Percentiles rank a stretch among this genome's conserved stretches.
These are phyloP conservation scores for Siniperca chuatsi DNA, from an alignment of 2,113 vertebrate genomes.

Conservation along the genomic window DNA sequence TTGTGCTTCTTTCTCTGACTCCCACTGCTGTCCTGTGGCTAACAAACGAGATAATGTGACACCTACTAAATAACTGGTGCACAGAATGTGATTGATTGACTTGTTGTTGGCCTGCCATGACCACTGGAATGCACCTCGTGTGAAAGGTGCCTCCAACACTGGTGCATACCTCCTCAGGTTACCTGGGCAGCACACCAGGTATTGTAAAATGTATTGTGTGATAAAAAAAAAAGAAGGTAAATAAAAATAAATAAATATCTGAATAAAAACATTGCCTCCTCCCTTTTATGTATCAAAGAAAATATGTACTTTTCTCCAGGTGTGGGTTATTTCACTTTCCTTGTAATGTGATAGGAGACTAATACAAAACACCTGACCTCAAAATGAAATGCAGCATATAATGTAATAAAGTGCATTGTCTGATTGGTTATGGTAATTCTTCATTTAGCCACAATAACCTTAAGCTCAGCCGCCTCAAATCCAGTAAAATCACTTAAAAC, in stretches of 20 bases:
- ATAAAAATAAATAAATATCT: slow-evolving; percentile 16
- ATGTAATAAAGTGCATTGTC: slow-evolving; percentile 81
- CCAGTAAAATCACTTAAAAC: slow-evolving; percentile 78
- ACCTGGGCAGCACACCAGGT: slow-evolving; percentile 63
- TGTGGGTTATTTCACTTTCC: slow-evolving; percentile 71
- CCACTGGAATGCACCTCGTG: slow-evolving; percentile 73
- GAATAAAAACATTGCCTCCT: slow-evolving; percentile 29
- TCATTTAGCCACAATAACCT: slow-evolving; percentile 80
- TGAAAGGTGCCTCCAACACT: slow-evolving; percentile 70
- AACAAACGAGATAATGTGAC: slow-evolving; percentile 76
- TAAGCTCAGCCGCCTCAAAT: slow-evolving; percentile 62
- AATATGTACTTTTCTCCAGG: slow-evolving; percentile 71
- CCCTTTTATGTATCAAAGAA: slow-evolving; percentile 62
- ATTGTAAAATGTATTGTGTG: slow-evolving; percentile 66
- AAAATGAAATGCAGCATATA: slow-evolving; percentile 73
- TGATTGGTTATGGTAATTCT: slow-evolving; percentile 83
- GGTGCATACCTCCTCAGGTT: slow-evolving; percentile 73
- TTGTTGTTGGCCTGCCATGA: slow-evolving; percentile 71
- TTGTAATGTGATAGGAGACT: slow-evolving; percentile 76
- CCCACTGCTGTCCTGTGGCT: slow-evolving; percentile 43
- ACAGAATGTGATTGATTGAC: slow-evolving; percentile 75
- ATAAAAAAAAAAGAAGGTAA: slow-evolving; percentile 19
- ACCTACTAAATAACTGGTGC: slow-evolving; percentile 67
- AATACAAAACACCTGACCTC: slow-evolving; percentile 81
- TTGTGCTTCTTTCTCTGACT: slow-evolving; percentile 33